Conservation (phyloP, 2,113 vertebrate species). For the Tor tambroides region DNA sequence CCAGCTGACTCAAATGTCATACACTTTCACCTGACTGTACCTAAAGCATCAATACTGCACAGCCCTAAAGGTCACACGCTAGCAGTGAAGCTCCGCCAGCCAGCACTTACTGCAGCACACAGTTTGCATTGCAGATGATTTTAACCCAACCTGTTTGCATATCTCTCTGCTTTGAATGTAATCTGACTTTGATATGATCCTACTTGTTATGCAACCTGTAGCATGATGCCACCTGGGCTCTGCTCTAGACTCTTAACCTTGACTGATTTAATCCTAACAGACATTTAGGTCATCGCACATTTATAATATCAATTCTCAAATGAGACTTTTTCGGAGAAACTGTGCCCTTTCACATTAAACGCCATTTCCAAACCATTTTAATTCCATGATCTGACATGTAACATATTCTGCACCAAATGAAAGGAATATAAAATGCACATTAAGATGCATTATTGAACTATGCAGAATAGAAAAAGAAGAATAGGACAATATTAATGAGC, state of each 20-base stretch:
- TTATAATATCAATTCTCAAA: neutral
- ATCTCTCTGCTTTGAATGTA: conserved; percentile 42
- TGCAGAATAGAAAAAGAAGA: too few relatives aligned
- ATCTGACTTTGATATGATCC: conserved; percentile 34
- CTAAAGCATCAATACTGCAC: neutral
- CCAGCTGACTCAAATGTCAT: conserved; percentile 46
- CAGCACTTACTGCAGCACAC: neutral
- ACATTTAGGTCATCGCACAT: neutral
- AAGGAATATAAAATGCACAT: neutral
- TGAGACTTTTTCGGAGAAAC: neutral
- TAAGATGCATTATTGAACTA: neutral
- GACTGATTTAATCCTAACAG: conserved; percentile 21
- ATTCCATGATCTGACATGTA: neutral
- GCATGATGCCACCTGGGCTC: conserved; percentile 3
- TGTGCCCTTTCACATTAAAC: conserved; percentile 32
- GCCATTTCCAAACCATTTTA: neutral
- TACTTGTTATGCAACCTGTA: conserved; percentile 42
- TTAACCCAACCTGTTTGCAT: conserved; percentile 30
- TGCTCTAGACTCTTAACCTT: conserved; percentile 7
- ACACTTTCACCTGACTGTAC: conserved; percentile 27
- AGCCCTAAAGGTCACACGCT: conserved; percentile 14
- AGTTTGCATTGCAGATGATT: conserved; percentile 20
- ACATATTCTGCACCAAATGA: neutral
- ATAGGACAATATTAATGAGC: neutral
- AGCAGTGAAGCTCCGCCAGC: neutral